Base-by-base conservation (phyloP, 1,140 invertebrate genomes). In the Halesus radiatus region DNA sequence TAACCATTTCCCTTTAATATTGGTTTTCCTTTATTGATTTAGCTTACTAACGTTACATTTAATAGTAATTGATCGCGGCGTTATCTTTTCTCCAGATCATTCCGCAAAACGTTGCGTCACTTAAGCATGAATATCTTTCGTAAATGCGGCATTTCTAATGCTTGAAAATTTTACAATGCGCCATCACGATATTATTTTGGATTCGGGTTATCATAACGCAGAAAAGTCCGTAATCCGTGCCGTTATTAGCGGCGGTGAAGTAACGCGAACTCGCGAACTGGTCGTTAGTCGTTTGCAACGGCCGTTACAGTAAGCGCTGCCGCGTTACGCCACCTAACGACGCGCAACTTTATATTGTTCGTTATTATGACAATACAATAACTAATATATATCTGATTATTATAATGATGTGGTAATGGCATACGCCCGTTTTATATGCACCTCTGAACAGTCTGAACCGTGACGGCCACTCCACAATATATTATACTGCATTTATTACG, bases 251-350 rank as follows among this genome's bases (percentile, higher is more conserved):
- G 53, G 52, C 68, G 20, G 10, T 72, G 68, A 16, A 26, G 50
- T 72, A 72, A 72, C 68, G 68, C 68, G 50, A 72, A 72, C 68
- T 45, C 68, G 68, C 68, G 68, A 72, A 72, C 68, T 50, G 50
- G 50, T 72, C 68, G 68, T 72, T 72, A 72, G 68, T 66, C n/a
- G 10, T 60, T 60, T 60, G 29, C 18, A 72, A 72, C 68, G 45
- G 45, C 37, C 68, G 68, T 66, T 66, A 66, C 62, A 26, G 29
- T 66, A 66, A 45, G 23, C 56, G 56, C 56, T 20, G 18, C 56
- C 18, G 56, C 56, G 56, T 3, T 60, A 60, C 20, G 5, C 62
- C 62, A 3, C 23, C 62, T 66, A 22, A 29, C 10, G 62, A 66
- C 26, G 8, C 62, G 37, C 26, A 26, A 26, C 62, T 29, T 66